Evolutionary conservation across 2,113 vertebrate species (phyloP), one percentile per base, ranked within the genome.

Genomic region (Neolamprologus kungweensis): DNA sequence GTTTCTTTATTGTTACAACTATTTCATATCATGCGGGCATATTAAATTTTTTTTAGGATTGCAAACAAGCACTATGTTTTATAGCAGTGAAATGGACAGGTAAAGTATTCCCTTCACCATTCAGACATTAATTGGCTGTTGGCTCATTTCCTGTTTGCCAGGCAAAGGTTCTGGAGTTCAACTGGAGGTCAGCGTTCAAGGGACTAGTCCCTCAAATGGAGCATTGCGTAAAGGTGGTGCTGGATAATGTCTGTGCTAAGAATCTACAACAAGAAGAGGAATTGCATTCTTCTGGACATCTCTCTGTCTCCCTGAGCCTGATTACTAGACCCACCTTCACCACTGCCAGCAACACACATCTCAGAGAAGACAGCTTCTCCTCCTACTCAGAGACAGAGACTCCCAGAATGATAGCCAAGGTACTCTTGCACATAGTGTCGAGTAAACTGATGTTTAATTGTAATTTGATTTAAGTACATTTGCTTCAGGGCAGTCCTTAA

Each of bases 361-460:
- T 95, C 71, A 92, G 88, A 90, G 97, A 93, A 88, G 96, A 95
- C 85, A 91, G 93, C 68, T 94, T 94, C 35, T 57, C 85, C 75
- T 42, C 91, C 80, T 90, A 93, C 89, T 91, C 94, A 40, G 97
- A 97, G 84, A 96, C 96, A 81, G 96, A 98, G 80, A 94, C 95
- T 93, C 97, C 99, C 82, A 98, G 96, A 94, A 97, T 93, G 96
- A 96, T 98, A 65, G 97, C 97, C 88, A 97, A 99, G 97, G 99
- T 96, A 98, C 92, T 96, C 92, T 90, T 9, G 0, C 17, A 47
- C 60, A 51, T 40, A 16, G 23, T 6, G 7, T 57, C 40, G 13
- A 17, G 68, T n/a, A 60, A 37, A 63, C 9, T 19, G 6, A 51
- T 19, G 78, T 19, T 40, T 51, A 31, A 78, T 78, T 51, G 26